Base-by-base conservation (phyloP, 1,140 invertebrate genomes). In the Contarinia nasturtii region DNA sequence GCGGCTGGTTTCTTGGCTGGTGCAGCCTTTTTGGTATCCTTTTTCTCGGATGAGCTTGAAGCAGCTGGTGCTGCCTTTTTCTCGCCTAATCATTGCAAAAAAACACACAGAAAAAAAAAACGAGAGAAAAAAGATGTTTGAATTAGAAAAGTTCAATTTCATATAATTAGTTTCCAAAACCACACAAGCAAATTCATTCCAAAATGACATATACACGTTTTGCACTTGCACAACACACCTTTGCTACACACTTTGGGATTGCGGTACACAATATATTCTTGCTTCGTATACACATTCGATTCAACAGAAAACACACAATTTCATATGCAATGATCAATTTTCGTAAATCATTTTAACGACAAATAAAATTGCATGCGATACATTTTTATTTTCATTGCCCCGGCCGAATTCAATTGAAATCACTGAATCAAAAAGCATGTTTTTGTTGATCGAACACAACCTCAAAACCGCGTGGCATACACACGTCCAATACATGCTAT, bases 1-100 rank as follows among this genome's bases (percentile, higher is more conserved):
- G 61, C 58, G 33, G 64, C 56, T 48, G 63, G 57, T 48, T 69
- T 68, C 11, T 63, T 58, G 44, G 67, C 60, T 37, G 68, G 49
- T 40, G 69, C 63, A 2, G 56, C 51, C 8, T 41, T 37, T 34
- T 59, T 53, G 27, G 27, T 27, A 20, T 61, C 45, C 47, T 63
- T 59, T 7, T 58, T 60, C 22, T 40, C 43, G 14, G 42, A 33
- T 37, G 57, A 52, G 22, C 54, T 50, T 46, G 60, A 50, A 21
- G 57, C 55, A 38, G 57, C 15, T 11, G 44, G n/a, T n/a, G 48
- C 12, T 10, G 48, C 33, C 15, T 42, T 47, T 44, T 33, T 45
- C 44, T 45, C 22, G 18, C 18, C 18, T 43, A 18, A n/a, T n/a
- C 20, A 18, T 43, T 43, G 22, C 44, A 5, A 21, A 18, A 18